Percentiles rank a stretch among this genome's conserved stretches.
phyloP scores from a whole-genome alignment of 2,113 vertebrate genomes.

The Oenanthe melanoleuca region DNA sequence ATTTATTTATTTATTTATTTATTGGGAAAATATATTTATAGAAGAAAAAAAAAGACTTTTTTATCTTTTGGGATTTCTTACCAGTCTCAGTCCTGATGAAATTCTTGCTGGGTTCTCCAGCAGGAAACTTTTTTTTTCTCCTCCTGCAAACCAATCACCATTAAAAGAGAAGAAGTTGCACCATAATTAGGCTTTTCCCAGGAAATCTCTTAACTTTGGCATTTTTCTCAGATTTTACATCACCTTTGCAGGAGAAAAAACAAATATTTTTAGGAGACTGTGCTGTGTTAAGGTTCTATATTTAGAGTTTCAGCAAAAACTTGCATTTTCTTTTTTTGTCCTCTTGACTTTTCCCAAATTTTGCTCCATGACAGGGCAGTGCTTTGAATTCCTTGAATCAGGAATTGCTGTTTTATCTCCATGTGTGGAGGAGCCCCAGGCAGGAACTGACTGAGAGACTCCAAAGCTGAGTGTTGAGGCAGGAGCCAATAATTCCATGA shows the following conservation, averaged over 20 bases:
- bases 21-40: neutral
- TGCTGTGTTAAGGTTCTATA: neutral
- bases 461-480: fast-evolving
- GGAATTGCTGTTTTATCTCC: neutral
- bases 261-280: neutral
- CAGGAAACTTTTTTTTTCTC: neutral
- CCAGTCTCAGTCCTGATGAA: neutral
- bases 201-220: neutral
- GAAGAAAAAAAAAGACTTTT: neutral
- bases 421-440: neutral
- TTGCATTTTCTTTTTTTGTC: neutral
- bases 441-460: neutral
- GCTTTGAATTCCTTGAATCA: neutral
- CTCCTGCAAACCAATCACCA: neutral
- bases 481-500: neutral
- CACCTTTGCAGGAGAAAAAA: neutral
- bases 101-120: neutral
- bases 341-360: neutral
- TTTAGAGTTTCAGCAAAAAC: neutral
- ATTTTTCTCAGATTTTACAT: neutral
- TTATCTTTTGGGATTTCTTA: neutral
- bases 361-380: fast-evolving
- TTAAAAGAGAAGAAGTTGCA: slow-evolving; percentile 39
- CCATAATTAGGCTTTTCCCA: neutral
- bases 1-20: neutral